A percentile compares a stretch with the other conserved stretches of the same genome.
These are phyloP conservation scores for Drosophila crucigera DNA, from an alignment of 2,888 invertebrate genomes.

Conservation along the genomic window DNA sequence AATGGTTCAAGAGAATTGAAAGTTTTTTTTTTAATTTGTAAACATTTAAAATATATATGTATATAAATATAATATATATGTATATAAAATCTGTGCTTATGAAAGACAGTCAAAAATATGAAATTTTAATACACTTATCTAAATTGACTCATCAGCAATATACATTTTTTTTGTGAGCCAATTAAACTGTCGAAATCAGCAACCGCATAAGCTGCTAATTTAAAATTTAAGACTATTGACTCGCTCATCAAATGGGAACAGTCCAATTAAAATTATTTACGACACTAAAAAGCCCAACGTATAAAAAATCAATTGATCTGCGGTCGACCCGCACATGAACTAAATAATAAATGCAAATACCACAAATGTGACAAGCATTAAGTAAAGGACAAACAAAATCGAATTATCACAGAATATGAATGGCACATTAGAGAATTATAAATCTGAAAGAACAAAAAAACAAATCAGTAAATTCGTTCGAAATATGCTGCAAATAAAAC, in stretches of 20 bases:
- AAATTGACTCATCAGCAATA: constrained; percentile 12
- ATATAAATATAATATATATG: neutral
- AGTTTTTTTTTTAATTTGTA: neutral
- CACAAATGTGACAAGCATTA: constrained; percentile 43
- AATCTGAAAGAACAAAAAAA: constrained; percentile 16
- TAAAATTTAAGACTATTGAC: constrained; percentile 23
- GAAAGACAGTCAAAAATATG: neutral
- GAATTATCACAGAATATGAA: constrained; percentile 59
- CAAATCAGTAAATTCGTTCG: constrained; percentile 5
- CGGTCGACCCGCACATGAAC: constrained; percentile 56
- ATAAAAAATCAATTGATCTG: constrained; percentile 75
- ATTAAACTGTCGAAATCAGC: constrained; percentile 35
- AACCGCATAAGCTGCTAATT: constrained; percentile 36
- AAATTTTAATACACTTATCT: neutral
- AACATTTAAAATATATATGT: neutral
- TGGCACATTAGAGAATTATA: constrained; percentile 50
- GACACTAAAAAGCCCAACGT: constrained; percentile 15
- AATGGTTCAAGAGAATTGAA: neutral
- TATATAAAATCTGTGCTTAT: neutral
- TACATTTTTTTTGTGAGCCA: constrained; percentile 24
- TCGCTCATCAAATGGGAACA: constrained; percentile 19
- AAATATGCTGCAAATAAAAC: constrained; percentile 21
- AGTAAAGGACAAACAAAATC: constrained; percentile 49
- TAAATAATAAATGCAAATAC: constrained; percentile 37
- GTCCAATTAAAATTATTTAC: constrained; percentile 43